Evolutionary conservation across 2,888 invertebrate genomes (phyloP).

Genomic region (Amphimallon solstitiale): DNA sequence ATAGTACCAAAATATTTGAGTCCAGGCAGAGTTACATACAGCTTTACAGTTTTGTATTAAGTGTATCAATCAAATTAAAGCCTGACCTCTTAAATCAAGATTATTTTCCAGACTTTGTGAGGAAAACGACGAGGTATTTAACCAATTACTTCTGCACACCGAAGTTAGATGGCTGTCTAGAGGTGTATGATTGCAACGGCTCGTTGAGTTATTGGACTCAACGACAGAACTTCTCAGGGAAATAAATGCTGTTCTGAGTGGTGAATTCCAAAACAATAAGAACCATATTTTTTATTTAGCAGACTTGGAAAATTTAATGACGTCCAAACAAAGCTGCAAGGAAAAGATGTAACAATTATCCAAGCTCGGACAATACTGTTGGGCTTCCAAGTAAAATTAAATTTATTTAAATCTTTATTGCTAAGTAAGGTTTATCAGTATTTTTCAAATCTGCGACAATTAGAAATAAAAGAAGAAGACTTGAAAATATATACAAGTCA

Average conservation of each 20-base stretch:
- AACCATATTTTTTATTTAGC: too few relatives aligned
- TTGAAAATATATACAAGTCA: too few relatives aligned
- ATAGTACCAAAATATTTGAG: neutral
- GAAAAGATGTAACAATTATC: neutral
- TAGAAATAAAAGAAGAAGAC: too few relatives aligned
- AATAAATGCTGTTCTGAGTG: too few relatives aligned
- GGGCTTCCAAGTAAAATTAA: neutral
- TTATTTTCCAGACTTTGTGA: conserved; percentile 9
- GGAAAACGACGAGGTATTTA: conserved; percentile 12
- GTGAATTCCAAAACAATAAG: too few relatives aligned
- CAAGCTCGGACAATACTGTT: conserved; percentile 1
- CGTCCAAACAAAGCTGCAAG: too few relatives aligned
- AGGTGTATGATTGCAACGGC: neutral
- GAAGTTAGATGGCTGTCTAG: neutral
- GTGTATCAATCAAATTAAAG: conserved; percentile 8
- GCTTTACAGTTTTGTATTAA: neutral
- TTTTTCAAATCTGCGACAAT: too few relatives aligned
- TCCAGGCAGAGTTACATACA: too few relatives aligned
- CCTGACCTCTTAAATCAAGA: neutral
- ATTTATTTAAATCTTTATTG: neutral
- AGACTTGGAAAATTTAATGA: neutral
- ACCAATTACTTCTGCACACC: conserved; percentile 3
- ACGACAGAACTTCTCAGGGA: neutral
- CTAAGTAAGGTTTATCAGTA: neutral
- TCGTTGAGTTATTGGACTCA: conserved; percentile 1